Evolutionary conservation across 92 coral and sea anemone genomes (phyloP).

Genomic region (Umimayanthus kanabou): DNA sequence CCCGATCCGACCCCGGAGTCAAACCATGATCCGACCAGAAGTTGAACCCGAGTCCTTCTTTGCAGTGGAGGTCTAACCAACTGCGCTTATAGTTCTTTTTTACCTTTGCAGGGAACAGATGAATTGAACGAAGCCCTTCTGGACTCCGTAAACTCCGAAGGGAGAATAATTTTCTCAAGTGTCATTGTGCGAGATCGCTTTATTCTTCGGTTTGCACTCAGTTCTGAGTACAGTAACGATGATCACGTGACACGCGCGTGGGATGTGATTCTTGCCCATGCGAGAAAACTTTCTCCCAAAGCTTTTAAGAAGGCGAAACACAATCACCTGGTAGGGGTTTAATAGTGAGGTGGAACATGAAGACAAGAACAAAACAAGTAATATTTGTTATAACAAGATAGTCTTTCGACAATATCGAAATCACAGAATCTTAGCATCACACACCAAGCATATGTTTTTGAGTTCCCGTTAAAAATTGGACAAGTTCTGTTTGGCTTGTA

Average conservation of each 20-base stretch:
- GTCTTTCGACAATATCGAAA: background rate
- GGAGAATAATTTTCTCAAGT: slow-evolving; percentile 10
- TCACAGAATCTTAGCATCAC: too few relatives aligned
- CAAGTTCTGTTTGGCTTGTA: too few relatives aligned
- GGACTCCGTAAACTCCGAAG: background rate
- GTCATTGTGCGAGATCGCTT: slow-evolving; percentile 2
- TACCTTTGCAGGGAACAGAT: background rate
- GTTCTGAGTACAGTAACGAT: slow-evolving; percentile 11
- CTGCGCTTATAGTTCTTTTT: background rate
- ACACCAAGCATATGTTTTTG: too few relatives aligned
- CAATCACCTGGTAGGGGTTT: background rate
- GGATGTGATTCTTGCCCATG: slow-evolving; percentile 1
- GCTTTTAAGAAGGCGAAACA: background rate
- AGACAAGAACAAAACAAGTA: too few relatives aligned
- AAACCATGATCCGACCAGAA: too few relatives aligned
- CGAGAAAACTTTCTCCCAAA: background rate
- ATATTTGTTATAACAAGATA: too few relatives aligned
- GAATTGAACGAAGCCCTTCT: background rate
- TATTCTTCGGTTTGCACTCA: slow-evolving; percentile 13
- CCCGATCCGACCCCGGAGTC: too few relatives aligned
- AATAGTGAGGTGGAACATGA: too few relatives aligned
- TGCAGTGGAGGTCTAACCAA: background rate
- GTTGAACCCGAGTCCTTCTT: background rate
- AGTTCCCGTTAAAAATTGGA: too few relatives aligned
- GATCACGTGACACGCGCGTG: slow-evolving; percentile 20